Conservation (phyloP, 2,113 vertebrate species). For the Atractosteus spatula region DNA sequence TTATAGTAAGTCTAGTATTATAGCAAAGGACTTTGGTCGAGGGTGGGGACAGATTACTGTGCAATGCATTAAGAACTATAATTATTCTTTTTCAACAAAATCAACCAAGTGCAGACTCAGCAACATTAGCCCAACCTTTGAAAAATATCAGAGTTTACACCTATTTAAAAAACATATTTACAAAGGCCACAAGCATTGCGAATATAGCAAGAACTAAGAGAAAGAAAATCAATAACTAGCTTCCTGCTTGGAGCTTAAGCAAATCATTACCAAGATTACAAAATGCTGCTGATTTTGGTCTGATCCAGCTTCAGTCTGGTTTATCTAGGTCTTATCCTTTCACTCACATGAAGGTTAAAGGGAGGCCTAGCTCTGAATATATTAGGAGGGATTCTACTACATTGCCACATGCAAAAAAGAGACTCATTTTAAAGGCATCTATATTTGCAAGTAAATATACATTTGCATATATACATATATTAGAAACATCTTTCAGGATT, state of each 20-base stretch:
- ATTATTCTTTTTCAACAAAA: too few relatives aligned
- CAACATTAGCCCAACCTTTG: too few relatives aligned
- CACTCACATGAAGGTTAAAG: neutral
- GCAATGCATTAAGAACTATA: neutral
- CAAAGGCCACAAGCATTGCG: too few relatives aligned
- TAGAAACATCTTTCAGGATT: too few relatives aligned
- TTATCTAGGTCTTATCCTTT: neutral
- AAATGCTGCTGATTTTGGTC: neutral
- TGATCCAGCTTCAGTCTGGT: neutral
- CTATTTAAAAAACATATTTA: neutral
- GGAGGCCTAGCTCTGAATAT: neutral
- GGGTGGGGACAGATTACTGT: constrained; percentile 17
- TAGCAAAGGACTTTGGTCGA: constrained; percentile 22
- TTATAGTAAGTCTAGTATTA: constrained; percentile 19
- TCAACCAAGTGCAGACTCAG: too few relatives aligned
- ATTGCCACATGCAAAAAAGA: neutral
- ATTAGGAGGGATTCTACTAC: neutral
- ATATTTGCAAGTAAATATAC: too few relatives aligned
- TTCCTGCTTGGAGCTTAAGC: constrained; percentile 7
- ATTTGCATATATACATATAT: too few relatives aligned
- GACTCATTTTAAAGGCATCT: neutral
- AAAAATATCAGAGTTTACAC: neutral
- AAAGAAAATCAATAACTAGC: constrained; percentile 10
- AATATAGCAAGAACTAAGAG: too few relatives aligned
- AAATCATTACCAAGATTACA: constrained; percentile 30